Conservation (phyloP, 2,888 invertebrate species). For the Phengaris arion region DNA sequence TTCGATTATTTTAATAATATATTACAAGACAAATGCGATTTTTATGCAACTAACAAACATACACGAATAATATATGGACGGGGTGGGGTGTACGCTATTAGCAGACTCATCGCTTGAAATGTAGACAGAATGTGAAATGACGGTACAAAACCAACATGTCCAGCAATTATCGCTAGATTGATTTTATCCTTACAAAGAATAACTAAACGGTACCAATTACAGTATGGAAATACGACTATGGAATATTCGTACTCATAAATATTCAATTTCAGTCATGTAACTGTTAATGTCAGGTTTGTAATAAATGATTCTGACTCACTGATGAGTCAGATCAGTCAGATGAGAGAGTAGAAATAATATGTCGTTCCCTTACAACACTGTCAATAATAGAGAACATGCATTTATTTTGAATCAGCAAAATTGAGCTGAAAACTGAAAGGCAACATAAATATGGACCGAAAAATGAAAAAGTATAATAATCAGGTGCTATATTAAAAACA, state of each 20-base stretch:
- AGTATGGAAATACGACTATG: constrained; percentile 16
- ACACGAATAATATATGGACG: neutral
- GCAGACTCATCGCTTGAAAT: neutral
- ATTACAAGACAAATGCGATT: neutral
- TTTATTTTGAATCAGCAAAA: too few relatives aligned
- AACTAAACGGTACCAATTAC: neutral
- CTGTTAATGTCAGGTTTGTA: neutral
- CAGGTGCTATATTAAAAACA: too few relatives aligned
- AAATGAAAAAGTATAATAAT: too few relatives aligned
- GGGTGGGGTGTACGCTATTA: neutral
- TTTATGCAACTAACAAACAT: neutral
- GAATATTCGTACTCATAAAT: constrained; percentile 14
- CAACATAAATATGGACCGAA: too few relatives aligned
- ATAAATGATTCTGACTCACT: neutral
- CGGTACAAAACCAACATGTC: constrained; percentile 19
- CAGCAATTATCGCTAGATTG: constrained; percentile 22
- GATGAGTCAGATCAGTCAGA: neutral
- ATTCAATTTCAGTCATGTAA: constrained; percentile 8
- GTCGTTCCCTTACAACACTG: neutral
- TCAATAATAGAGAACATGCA: too few relatives aligned
- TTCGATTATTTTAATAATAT: neutral
- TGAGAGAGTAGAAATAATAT: neutral
- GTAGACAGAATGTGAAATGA: constrained; percentile 23
- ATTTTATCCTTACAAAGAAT: constrained; percentile 25
- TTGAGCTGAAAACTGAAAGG: too few relatives aligned